Base-by-base conservation (phyloP, 2,113 vertebrate genomes). In the Coracopsis vasa region DNA sequence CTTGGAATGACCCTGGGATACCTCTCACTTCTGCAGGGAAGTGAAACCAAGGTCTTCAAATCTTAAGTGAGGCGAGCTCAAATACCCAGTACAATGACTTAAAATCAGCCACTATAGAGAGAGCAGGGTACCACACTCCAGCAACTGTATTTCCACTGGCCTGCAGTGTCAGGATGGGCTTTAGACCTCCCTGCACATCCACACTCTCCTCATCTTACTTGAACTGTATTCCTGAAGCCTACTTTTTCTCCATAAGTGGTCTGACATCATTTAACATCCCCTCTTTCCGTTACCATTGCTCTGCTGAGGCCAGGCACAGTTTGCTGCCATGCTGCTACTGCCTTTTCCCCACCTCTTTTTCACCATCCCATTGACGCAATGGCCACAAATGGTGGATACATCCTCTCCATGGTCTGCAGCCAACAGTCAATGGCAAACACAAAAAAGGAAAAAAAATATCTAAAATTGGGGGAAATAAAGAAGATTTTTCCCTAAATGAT, bases 131-230 rank as follows among this genome's bases (percentile, higher is more conserved):
- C 9, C 33, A 53, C 50, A 7, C 23, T 28, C 18, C 75, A 61
- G 23, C 13, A 81, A 11, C n/a, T 1, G 0, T 19, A 23, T 39
- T 72, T 67, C 61, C n/a, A 17, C 45, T 1, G 2, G 28, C 24
- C 13, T 0, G 1, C 3, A 11, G 31, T 3, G 10, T 31, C 31
- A 53, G 35, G 21, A 58, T 16, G 7, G 25, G 2, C 6, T 44
- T 19, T 2, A 65, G 28, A 53, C 28, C 13, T 74, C 29, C 21
- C 42, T 35, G 25, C 13, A 42, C 24, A 54, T 7, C 61, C 39
- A 50, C 20, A 60, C 28, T 19, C 54, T 78, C 53, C 25, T 79
- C 7, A n/a, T 6, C 18, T 69, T 31, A 58, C 31, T 24, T 28
- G 21, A 80, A 48, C 11, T 8, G 21, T 27, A 1, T n/a, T 54